Evolutionary conservation across 2,888 invertebrate genomes (phyloP).

Genomic region (Cenopis cana): DNA sequence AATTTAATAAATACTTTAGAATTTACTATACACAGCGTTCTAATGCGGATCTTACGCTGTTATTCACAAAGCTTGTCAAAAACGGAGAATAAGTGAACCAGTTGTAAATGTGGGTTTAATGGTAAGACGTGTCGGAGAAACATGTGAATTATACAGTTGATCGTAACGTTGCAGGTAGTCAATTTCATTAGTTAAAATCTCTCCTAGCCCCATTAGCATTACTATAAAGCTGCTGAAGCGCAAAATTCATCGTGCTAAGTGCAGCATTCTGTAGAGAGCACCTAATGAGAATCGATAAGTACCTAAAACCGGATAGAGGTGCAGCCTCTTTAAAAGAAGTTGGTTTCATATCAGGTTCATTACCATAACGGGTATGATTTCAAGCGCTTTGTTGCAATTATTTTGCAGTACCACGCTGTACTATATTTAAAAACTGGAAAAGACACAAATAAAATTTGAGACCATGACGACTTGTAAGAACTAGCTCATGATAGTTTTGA

Average conservation of each 20-base stretch:
- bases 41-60: no score
- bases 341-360: background rate
- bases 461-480: constrained; percentile 37
- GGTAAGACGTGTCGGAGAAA: no score
- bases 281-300: background rate
- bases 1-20: no score
- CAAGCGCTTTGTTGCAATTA: background rate
- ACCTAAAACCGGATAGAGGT: no score
- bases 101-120: no score
- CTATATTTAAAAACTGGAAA: background rate
- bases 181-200: no score
- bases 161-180: no score
- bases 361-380: no score
- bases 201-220: background rate
- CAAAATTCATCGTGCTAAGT: background rate
- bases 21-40: no score
- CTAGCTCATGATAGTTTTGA: constrained; percentile 34
- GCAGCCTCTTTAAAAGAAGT: background rate
- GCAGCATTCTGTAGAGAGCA: background rate
- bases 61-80: background rate
- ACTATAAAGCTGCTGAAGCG: background rate
- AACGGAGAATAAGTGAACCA: no score
- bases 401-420: background rate
- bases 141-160: no score
- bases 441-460: constrained; percentile 6